Conservation (phyloP, 2,797 vertebrate genomes). For the Taeniopygia guttata region DNA sequence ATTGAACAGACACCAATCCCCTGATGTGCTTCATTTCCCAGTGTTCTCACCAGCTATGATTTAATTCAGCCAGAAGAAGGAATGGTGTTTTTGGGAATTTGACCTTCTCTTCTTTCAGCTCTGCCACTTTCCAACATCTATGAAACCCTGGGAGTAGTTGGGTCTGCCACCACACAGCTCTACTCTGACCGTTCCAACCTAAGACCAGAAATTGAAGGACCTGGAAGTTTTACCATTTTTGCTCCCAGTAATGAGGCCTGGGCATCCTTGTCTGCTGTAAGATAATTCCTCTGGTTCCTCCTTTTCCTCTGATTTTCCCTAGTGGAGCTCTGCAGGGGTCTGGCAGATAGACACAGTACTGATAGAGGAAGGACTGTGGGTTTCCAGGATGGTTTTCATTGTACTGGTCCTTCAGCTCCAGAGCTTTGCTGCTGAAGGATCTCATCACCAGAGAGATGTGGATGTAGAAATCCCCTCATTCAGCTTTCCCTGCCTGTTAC, state of each 20-base stretch:
- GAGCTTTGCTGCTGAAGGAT: not conserved
- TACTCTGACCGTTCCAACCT: conserved; percentile 89
- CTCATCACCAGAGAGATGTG: not conserved
- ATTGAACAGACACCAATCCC: not conserved
- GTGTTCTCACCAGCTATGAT: not conserved
- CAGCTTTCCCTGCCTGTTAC: not conserved
- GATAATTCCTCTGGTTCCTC: conserved; percentile 33
- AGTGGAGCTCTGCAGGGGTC: not conserved
- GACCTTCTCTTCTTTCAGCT: conserved; percentile 73
- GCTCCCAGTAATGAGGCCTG: conserved; percentile 96
- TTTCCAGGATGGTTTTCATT: not conserved
- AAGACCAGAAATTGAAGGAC: conserved; percentile 89
- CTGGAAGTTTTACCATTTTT: conserved; percentile 96
- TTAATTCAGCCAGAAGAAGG: not conserved
- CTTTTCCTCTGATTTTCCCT: not conserved
- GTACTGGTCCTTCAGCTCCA: not conserved
- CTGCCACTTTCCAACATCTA: conserved; percentile 93
- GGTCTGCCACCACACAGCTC: conserved; percentile 91
- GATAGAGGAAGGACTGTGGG: not conserved
- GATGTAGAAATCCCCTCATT: not conserved
- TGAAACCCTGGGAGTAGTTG: conserved; percentile 88
- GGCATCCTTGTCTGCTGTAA: conserved; percentile 87
- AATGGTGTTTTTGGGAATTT: not conserved
- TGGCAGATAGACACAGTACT: not conserved
- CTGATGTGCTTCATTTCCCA: not conserved